Evolutionary conservation across 2,888 invertebrate species (phyloP), one percentile per base, ranked within the genome.

Genomic region (Drosophila neotestacea): DNA sequence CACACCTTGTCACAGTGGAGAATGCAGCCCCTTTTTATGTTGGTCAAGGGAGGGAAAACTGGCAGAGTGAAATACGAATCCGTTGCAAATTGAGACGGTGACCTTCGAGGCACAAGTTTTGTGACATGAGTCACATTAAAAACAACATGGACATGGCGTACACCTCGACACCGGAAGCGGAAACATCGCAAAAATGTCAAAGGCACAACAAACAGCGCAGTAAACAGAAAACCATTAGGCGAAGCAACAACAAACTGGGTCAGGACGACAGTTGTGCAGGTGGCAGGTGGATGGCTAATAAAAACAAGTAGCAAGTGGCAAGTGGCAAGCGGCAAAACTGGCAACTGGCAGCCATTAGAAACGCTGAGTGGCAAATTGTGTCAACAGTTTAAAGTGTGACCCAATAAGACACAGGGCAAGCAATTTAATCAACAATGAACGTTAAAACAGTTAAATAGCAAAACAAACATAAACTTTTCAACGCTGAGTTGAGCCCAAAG

Each of bases 331-430:
- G 42, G 73, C 67, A 44, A 52, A 56, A 30, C 38, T 65, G 78
- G 38, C 62, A 78, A 47, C 42, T 66, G 66, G 36, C 59, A 64
- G 22, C 63, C 63, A 73, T 63, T 65, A 46, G 67, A 80, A 77
- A 61, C 55, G 66, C 60, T 47, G 47, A 64, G 66, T 61, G 68
- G 66, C 83, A 81, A 85, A 73, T 87, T 85, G 78, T 82, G 88
- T 85, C 88, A 87, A 89, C 88, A 90, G 81, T 84, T 90, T 87
- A 81, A 87, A 87, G 81, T 82, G 79, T 76, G 77, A 81, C 67
- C 66, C 72, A 79, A 72, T 81, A 71, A 73, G 78, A 65, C 77
- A 69, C 70, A 68, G 62, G 22, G 51, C 63, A 11, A 64, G 64
- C 74, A 79, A 78, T 83, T 83, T 77, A 71, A 78, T 77, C 76